Evolutionary conservation across 1,140 invertebrate species (phyloP), one percentile per base, ranked within the genome.

Genomic region (Scylla paramamosain): DNA sequence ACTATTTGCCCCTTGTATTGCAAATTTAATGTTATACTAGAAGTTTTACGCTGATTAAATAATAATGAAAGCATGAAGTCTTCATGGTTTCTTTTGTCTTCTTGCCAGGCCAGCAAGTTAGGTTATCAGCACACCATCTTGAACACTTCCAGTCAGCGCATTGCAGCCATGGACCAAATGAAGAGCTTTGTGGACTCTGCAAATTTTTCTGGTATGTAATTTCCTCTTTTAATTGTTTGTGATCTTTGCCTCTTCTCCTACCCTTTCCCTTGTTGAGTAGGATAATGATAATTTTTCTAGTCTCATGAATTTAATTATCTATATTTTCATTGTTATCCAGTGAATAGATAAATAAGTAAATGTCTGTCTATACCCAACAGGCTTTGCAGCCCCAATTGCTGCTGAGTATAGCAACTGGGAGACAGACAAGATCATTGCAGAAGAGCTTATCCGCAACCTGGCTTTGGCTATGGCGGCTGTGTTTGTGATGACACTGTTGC

Each of bases 371-470:
- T 59, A 20, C 10, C 52, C 28, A 20, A 46, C 83, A 93, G 77
- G 67, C 45, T 84, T 93, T 46, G 77, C 77, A 20, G 83, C 83
- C 8, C 25, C 77, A 7, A 84, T 93, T 46, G 77, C 77, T 82
- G 84, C 84, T n/a, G 90, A 91, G 39, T 94, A 94, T 77, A 91
- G 87, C n/a, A 91, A 67, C 59, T 94, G 93, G 93, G 93, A 94
- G 45, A 94, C 93, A 45, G 88, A 94, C 67, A 91, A 94, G 29
- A 82, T 97, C 16, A 98, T 98, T 84, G 97, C 97, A 0, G 97
- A 97, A 82, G 98, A 98, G 97, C 97, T 99, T 0, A 97, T 98
- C 83, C 97, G 98, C 94, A 99, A 99, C 97, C 97, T 99, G 82
- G 97, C 98, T 59, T 97, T 99, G 91, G 98, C 98, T 0, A 97